These are phyloP conservation scores for Hydra vulgaris DNA, from an alignment of 30 jellyfish, hydroid and myxozoan genomes.

Conservation along the genomic window DNA sequence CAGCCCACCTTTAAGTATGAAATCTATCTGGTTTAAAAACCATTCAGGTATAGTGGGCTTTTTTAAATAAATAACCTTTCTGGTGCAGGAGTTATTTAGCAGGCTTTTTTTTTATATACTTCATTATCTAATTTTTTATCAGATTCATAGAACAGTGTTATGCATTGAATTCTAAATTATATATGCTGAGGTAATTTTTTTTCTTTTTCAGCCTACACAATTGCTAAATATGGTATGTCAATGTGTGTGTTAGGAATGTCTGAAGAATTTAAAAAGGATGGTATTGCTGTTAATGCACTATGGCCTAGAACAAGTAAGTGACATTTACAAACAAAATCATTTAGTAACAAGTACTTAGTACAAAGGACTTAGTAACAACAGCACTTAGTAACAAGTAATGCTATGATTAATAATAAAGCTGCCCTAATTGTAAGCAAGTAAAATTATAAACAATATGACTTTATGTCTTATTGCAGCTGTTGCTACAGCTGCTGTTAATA, in stretches of 20 bases:
- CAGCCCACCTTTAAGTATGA: conserved; percentile 90
- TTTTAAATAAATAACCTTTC: neutral
- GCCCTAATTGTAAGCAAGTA: too few relatives aligned
- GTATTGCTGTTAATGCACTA: conserved; percentile 87
- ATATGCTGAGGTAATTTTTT: neutral
- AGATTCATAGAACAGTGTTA: too few relatives aligned
- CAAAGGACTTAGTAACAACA: too few relatives aligned
- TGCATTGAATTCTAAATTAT: too few relatives aligned
- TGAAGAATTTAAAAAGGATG: conserved; percentile 79
- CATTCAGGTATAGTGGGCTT: conserved; percentile 55
- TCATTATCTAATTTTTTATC: too few relatives aligned
- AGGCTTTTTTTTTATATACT: too few relatives aligned
- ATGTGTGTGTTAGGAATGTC: conserved; percentile 99
- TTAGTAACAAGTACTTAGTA: too few relatives aligned
- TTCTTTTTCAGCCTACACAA: conserved; percentile 72
- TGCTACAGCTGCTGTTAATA: conserved; percentile 88
- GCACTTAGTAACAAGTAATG: too few relatives aligned
- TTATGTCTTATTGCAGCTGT: conserved; percentile 30
- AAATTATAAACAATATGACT: neutral
- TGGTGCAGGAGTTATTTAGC: too few relatives aligned
- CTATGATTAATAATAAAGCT: too few relatives aligned
- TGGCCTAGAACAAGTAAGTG: conserved; percentile 96
- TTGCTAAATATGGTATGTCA: conserved; percentile 98
- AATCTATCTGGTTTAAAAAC: conserved; percentile 74
- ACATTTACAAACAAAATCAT: too few relatives aligned